Evolutionary conservation across 1,140 invertebrate species (phyloP), one percentile per base, ranked within the genome.

Genomic region (Neodiprion pinetum): DNA sequence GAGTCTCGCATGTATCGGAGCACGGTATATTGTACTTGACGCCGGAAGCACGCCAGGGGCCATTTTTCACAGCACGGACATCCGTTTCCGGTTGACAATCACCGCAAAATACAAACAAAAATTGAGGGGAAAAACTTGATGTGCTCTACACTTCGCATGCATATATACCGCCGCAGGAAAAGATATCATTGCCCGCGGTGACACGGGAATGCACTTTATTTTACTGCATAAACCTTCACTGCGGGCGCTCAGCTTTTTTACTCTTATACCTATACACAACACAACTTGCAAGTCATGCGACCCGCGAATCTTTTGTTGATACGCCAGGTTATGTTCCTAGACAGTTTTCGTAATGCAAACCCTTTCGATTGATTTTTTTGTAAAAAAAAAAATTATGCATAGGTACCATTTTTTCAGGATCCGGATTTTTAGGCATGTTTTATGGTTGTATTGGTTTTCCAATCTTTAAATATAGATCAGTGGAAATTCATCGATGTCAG

Each of bases 51-150:
- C 80, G 77, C 78, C 78, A 79, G 78, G 74, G 79, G 80, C 82
- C 84, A 87, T 87, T 86, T 86, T 86, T 87, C 86, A 86, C 79
- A 47, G 74, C 78, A 75, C 82, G 85, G 84, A 86, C 81, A 76
- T 87, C 85, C 85, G 84, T 77, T 87, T 86, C 85, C 85, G 84
- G 79, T 80, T 40, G 71, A 75, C 80, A 78, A 83, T 84, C 83
- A 77, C 84, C 81, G 75, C 83, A 77, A 85, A 82, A 84, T 80
- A 85, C 80, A 85, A 85, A 84, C 80, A 85, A 85, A 86, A 86
- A 85, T 84, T 65, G 67, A 73, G 72, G 49, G 75, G 73, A 79
- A 71, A 75, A 71, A n/a, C n/a, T 17, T 68, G 21, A 61, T 61
- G 53, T 61, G 53, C 53, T 12, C 0, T 40, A 40, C 28, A 5